Percentiles rank a stretch among this genome's conserved stretches.
Conservation (phyloP, 1,140 invertebrate species). For the Camponotus pennsylvanicus region DNA sequence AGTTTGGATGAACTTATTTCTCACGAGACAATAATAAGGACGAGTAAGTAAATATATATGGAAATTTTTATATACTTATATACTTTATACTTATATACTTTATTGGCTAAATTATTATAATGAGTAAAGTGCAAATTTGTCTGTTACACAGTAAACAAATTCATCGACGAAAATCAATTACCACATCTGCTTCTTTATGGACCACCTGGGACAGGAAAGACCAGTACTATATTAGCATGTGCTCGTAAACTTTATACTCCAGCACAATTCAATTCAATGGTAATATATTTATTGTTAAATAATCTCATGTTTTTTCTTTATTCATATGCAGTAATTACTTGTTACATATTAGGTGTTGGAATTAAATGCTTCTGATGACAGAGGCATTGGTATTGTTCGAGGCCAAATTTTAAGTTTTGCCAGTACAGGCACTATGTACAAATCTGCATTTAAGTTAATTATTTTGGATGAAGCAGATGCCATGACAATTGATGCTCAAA, state of each 20-base stretch:
- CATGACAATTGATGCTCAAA: slow-evolving; percentile 99
- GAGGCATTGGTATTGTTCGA: slow-evolving; percentile 98
- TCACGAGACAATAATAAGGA: slow-evolving; percentile 98
- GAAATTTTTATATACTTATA: background rate
- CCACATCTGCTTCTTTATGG: slow-evolving; percentile 99
- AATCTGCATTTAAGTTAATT: slow-evolving; percentile 97
- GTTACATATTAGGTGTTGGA: slow-evolving; percentile 90
- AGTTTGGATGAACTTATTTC: slow-evolving; percentile 97
- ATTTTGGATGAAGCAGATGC: slow-evolving; percentile 99
- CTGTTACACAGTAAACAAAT: slow-evolving; percentile 95
- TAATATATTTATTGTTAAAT: slow-evolving; percentile 83
- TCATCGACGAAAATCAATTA: slow-evolving; percentile 96
- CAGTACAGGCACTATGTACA: slow-evolving; percentile 98
- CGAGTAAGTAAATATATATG: slow-evolving; percentile 90
- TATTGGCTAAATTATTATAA: background rate
- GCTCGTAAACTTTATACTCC: slow-evolving; percentile 97
- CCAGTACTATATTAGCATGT: slow-evolving; percentile 98
- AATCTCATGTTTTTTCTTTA: background rate
- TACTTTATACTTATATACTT: background rate
- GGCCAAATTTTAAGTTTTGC: slow-evolving; percentile 99
- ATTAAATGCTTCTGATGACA: slow-evolving; percentile 99
- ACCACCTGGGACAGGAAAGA: slow-evolving; percentile 99
- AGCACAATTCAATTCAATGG: slow-evolving; percentile 95
- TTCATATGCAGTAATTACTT: background rate
- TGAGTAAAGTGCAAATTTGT: slow-evolving; percentile 34